Conservation (phyloP, 2,797 vertebrate genomes). For the Tenualosa thibaudeaui region DNA sequence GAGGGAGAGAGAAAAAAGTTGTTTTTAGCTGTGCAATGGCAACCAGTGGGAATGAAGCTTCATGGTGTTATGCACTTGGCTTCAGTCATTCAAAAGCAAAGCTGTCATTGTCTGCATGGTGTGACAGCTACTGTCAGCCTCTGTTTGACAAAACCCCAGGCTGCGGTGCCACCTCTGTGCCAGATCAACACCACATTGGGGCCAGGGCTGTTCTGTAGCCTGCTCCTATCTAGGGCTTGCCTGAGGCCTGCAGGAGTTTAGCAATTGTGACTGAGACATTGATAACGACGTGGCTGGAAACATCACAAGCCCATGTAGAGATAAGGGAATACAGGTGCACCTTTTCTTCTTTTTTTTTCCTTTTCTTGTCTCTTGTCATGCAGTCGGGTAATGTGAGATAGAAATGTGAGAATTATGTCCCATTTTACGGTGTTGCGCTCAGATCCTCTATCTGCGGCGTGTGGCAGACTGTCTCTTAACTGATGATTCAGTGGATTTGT, state of each 20-base stretch:
- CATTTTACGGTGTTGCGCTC: constrained; percentile 40
- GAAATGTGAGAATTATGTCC: constrained; percentile 32
- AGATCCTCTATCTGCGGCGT: constrained; percentile 55
- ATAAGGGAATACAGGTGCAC: constrained; percentile 15
- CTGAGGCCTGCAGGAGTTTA: neutral
- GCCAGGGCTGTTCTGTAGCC: neutral
- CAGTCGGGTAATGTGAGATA: constrained; percentile 23
- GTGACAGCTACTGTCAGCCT: neutral
- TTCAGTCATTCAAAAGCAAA: constrained; percentile 29
- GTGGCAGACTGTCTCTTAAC: constrained; percentile 63
- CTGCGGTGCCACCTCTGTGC: neutral
- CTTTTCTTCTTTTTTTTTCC: too few species aligned
- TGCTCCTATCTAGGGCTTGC: neutral
- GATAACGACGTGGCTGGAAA: constrained; percentile 22
- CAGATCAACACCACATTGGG: neutral
- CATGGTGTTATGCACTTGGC: constrained; percentile 26
- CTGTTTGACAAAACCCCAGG: neutral
- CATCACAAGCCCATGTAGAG: neutral
- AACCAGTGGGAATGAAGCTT: neutral
- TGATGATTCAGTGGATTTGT: constrained; percentile 67
- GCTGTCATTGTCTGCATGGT: constrained; percentile 37
- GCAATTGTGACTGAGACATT: constrained; percentile 22
- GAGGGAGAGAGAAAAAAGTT: neutral
- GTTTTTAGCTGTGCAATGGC: neutral
- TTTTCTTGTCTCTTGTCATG: neutral